Base-by-base conservation (phyloP, 2,888 invertebrate genomes). In the Sericinus montela region DNA sequence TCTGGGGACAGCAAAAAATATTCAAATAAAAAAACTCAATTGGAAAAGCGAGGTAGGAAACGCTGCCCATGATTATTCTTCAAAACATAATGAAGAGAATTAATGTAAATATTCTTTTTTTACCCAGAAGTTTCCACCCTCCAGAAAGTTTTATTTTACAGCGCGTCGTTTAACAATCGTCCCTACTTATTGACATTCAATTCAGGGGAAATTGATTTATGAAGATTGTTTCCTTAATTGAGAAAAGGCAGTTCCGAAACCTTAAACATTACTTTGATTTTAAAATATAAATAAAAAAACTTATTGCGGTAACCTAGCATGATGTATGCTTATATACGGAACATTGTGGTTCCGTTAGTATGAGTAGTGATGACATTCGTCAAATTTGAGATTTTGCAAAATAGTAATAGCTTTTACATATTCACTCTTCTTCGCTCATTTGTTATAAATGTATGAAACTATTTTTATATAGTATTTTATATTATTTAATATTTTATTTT, bases 41-140 rank as follows among this genome's bases (percentile, higher is more conserved):
- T 80, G 85, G 75, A 78, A 79, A 70, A 81, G 77, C 75, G 78
- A 81, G 80, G 77, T 68, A 80, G 78, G 79, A 79, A 79, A 77
- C 79, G 80, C 75, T 78, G 74, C 69, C 86, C 87, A 87, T 85
- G 88, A 88, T 89, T 89, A 89, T 89, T 89, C 89, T 85, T 85
- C 87, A 88, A 89, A 89, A 89, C 89, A 88, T 89, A 89, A 89
- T 89, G 89, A 89, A 89, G 86, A 82, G 89, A 89, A 89, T 89
- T 89, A 88, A 89, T 89, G 89, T 89, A 89, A 89, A 89, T 89
- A 89, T 89, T 88, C 87, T 88, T 88, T 86, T 80, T 32, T 32
- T 45, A 69, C 77, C 74, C 65, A 69, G 74, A 86, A 84, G 74
- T 87, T 87, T 78, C 72, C 81, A 76, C 86, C 87, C 86, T 83